Percentiles rank a stretch among this genome's conserved stretches.
Conservation (phyloP, 2,113 vertebrate genomes). For the Melanostigma gelatinosum region DNA sequence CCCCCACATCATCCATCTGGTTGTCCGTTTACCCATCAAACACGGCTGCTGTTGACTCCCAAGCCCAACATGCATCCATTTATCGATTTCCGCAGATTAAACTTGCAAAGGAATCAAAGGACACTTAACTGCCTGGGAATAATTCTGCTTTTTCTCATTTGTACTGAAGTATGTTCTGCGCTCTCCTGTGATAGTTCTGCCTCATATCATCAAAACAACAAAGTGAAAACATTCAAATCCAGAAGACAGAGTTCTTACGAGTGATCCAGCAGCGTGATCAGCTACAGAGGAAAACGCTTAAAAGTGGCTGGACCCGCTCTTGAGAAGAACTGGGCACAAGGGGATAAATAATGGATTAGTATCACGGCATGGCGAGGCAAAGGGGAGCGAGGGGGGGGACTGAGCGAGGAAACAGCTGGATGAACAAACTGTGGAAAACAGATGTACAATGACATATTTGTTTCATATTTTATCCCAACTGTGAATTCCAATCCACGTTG, state of each 20-base stretch:
- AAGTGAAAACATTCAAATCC: constrained; percentile 54
- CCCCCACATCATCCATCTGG: constrained; percentile 73
- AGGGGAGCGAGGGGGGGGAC: constrained; percentile 1
- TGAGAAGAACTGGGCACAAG: constrained; percentile 30
- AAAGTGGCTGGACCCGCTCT: constrained; percentile 19
- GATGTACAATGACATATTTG: constrained; percentile 77
- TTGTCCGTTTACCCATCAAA: constrained; percentile 80
- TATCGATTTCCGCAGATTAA: constrained; percentile 77
- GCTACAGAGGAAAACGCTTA: constrained; percentile 14
- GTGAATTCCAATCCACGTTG: constrained; percentile 78
- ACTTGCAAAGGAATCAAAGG: constrained; percentile 78
- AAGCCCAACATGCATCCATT: constrained; percentile 69
- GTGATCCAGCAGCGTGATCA: constrained; percentile 12
- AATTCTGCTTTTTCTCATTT: constrained; percentile 68
- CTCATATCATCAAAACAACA: constrained; percentile 62
- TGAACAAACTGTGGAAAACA: constrained; percentile 73
- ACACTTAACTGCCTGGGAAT: constrained; percentile 69
- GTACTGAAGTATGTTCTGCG: constrained; percentile 39
- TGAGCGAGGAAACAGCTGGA: constrained; percentile 68
- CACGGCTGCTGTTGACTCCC: constrained; percentile 74
- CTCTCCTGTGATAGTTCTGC: constrained; percentile 53
- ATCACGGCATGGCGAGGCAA: constrained; percentile 45
- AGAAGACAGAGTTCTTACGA: constrained; percentile 9
- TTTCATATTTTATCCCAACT: constrained; percentile 78
- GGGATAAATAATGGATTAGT: constrained; percentile 50